Evolutionary conservation across 2,113 vertebrate species (phyloP).

Genomic region (Machaerirhynchus nigripectus): DNA sequence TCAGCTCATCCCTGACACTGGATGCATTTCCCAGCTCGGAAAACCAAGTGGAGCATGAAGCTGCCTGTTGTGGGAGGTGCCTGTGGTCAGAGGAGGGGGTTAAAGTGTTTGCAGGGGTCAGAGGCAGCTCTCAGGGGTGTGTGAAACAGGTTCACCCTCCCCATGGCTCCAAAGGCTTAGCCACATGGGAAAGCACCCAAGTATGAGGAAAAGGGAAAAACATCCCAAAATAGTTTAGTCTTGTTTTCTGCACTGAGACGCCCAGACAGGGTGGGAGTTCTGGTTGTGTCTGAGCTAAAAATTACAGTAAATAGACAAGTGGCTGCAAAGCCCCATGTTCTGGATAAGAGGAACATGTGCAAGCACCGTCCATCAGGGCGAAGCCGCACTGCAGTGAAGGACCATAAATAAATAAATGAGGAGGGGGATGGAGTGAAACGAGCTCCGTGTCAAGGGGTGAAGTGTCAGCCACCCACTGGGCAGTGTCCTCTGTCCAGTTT

Average conservation of each 20-base stretch:
- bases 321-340: conserved; percentile 44
- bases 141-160: conserved; percentile 55
- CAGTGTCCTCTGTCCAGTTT: not conserved
- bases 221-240: conserved; percentile 74
- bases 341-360: conserved; percentile 25
- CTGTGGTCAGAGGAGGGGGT: not conserved
- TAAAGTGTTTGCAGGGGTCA: not conserved
- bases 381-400: fast-evolving
- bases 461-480: not conserved
- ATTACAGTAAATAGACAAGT: conserved; percentile 64
- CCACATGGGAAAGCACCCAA: conserved; percentile 74
- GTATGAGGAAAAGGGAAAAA: conserved; percentile 70
- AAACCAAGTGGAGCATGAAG: not conserved
- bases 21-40: not conserved
- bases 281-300: conserved; percentile 72
- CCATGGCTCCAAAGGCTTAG: not conserved
- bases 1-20: not conserved
- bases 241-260: conserved; percentile 65
- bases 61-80: not conserved
- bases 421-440: not conserved
- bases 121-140: not conserved
- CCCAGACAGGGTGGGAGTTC: conserved; percentile 73
- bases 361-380: not conserved
- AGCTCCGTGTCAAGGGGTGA: not conserved
- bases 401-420: not conserved